phyloP scores from a whole-genome alignment of 2,888 invertebrate genomes.

The Holacanthella duospinosa region DNA sequence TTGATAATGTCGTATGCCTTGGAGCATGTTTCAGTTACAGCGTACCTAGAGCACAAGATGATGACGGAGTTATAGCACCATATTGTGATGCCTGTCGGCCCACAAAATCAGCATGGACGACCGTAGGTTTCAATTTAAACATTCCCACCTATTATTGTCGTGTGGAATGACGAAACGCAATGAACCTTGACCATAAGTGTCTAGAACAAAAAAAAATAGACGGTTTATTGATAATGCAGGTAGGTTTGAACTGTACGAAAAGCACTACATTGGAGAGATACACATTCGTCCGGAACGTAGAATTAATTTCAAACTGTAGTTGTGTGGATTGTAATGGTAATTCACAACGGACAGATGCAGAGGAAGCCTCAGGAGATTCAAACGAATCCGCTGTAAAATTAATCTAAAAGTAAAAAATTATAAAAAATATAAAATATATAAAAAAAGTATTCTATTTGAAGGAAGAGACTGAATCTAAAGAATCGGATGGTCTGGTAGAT shows the following conservation, averaged over 20 bases:
- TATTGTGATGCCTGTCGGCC: slow-evolving; percentile 63
- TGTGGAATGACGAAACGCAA: no score
- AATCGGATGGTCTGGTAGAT: slow-evolving; percentile 21
- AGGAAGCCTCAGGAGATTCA: slow-evolving; percentile 19
- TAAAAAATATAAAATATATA: neutral
- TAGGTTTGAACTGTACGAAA: slow-evolving; percentile 49
- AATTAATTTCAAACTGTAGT: slow-evolving; percentile 56
- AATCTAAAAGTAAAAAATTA: neutral
- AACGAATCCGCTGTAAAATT: slow-evolving; percentile 23
- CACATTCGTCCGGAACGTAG: slow-evolving; percentile 42
- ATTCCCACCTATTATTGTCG: neutral
- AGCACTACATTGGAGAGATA: slow-evolving; percentile 28
- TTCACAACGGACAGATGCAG: slow-evolving; percentile 16
- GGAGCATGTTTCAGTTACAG: slow-evolving; percentile 62
- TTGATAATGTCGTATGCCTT: slow-evolving; percentile 60
- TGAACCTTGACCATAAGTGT: no score
- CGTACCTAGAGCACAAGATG: slow-evolving; percentile 54
- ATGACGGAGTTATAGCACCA: slow-evolving; percentile 51
- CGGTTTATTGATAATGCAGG: slow-evolving; percentile 42
- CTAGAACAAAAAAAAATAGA: no score
- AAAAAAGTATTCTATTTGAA: slow-evolving; percentile 17
- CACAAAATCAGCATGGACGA: slow-evolving; percentile 53
- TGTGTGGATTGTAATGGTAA: slow-evolving; percentile 52
- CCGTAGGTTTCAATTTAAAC: slow-evolving; percentile 44
- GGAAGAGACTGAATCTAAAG: slow-evolving; percentile 13